These are phyloP conservation scores for Tragulus kanchil DNA, from an alignment of 2,113 vertebrate genomes.

Conservation along the genomic window DNA sequence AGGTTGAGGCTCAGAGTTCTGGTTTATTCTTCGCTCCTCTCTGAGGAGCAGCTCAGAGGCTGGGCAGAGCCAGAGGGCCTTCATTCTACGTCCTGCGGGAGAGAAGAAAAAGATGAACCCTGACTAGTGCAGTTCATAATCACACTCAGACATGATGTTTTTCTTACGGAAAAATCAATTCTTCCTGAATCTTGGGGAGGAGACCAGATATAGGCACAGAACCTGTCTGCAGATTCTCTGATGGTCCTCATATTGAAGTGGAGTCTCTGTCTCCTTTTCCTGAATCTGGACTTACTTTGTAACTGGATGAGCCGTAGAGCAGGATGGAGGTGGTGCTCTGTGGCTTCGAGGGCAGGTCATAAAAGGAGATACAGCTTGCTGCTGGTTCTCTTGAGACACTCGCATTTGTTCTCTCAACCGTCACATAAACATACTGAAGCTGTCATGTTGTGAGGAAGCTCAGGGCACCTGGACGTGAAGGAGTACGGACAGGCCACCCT, in stretches of 20 bases:
- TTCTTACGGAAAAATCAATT: background rate
- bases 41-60: background rate
- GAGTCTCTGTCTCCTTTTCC: background rate
- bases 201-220: background rate
- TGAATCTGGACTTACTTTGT: background rate
- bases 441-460: background rate
- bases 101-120: background rate
- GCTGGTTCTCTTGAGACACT: background rate
- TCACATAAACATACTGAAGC: background rate
- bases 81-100: background rate
- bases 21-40: background rate
- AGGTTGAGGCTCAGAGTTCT: background rate
- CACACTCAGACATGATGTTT: background rate
- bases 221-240: background rate
- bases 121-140: background rate
- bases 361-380: background rate
- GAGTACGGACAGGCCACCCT: background rate
- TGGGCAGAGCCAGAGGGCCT: background rate
- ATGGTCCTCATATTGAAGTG: background rate
- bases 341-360: background rate
- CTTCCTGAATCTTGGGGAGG: background rate
- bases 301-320: background rate
- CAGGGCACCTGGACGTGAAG: background rate
- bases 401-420: background rate
- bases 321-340: background rate